Evolutionary conservation across 2,113 vertebrate genomes (phyloP).

Genomic region (Brachypodius melanocephalos): DNA sequence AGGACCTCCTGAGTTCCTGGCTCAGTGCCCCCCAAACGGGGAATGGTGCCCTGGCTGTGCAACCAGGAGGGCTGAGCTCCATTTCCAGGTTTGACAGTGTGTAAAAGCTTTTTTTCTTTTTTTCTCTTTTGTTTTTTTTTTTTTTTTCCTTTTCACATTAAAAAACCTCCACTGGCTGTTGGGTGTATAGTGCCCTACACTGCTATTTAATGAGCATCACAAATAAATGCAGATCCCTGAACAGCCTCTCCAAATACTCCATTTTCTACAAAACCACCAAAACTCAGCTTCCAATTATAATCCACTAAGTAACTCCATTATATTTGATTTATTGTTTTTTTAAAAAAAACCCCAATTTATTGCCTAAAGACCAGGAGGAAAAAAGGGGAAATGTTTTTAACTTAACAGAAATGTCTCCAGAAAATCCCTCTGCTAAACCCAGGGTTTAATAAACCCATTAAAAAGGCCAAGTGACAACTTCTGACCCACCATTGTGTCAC

Average conservation of each 20-base stretch:
- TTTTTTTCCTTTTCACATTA: background rate
- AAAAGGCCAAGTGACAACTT: background rate
- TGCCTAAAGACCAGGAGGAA: background rate
- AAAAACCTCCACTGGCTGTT: background rate
- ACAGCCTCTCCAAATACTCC: background rate
- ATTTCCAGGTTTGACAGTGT: background rate
- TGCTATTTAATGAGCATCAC: background rate
- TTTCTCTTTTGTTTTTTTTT: too few species aligned
- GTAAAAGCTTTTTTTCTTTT: background rate
- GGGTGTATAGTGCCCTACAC: background rate
- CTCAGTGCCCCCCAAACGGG: background rate
- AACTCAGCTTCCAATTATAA: background rate
- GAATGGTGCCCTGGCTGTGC: background rate
- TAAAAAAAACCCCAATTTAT: background rate
- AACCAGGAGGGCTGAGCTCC: background rate
- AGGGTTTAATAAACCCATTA: background rate
- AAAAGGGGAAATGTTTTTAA: background rate
- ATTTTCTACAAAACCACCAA: background rate
- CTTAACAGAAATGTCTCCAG: background rate
- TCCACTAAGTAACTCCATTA: background rate
- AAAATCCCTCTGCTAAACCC: background rate
- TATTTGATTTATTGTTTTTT: background rate
- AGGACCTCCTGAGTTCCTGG: slow-evolving; percentile 55
- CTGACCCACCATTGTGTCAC: background rate
- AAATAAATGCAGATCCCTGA: background rate